Evolutionary conservation across 2,797 vertebrate species (phyloP).

Genomic region (Aldrovandia affinis): DNA sequence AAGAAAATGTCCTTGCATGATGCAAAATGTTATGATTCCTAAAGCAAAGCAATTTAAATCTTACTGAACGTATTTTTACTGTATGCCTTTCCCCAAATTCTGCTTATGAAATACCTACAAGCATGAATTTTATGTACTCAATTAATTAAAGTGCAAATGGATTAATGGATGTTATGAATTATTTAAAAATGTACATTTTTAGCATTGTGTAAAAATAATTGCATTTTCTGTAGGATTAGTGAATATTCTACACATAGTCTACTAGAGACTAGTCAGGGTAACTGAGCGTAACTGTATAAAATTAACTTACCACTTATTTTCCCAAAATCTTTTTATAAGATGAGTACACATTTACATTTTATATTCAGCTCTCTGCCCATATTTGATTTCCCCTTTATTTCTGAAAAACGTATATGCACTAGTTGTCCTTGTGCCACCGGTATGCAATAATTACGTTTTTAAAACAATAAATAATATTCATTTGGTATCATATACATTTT

Average conservation of each 20-base stretch:
- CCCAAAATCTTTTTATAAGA: not conserved
- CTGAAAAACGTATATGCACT: not conserved
- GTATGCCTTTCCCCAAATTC: not conserved
- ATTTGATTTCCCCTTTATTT: not conserved
- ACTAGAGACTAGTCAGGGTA: not conserved
- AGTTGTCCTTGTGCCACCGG: not conserved
- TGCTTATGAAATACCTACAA: not conserved
- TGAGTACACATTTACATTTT: not conserved
- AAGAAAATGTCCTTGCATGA: not conserved
- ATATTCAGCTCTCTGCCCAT: not conserved
- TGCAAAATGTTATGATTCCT: not conserved
- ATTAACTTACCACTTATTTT: not conserved
- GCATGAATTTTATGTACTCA: not conserved
- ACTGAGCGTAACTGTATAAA: no score
- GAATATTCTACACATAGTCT: not conserved
- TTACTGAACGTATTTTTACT: not conserved
- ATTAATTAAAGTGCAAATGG: not conserved
- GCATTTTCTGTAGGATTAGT: not conserved
- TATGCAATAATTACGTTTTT: not conserved
- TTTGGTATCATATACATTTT: not conserved
- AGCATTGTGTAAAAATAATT: not conserved
- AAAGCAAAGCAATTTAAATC: not conserved
- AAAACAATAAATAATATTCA: not conserved
- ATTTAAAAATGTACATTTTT: not conserved
- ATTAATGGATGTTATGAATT: not conserved